Evolutionary conservation across 1,140 invertebrate species (phyloP).

Genomic region (Heliconius melpomene): DNA sequence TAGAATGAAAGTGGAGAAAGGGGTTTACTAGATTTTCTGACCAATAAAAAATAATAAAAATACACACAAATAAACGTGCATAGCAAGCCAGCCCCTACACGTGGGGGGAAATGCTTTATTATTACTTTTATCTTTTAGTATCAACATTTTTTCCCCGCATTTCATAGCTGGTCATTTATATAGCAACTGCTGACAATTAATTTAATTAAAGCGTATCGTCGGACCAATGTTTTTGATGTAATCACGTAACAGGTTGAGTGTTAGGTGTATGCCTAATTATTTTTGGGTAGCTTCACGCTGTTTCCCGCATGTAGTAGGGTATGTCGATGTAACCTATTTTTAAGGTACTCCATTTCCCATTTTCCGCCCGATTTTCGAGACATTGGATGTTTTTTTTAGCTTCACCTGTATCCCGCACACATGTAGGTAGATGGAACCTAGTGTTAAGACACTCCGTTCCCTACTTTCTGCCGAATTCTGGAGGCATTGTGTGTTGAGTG

Average conservation of each 20-base stretch:
- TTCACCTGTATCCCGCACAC: too few species aligned
- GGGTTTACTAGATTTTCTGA: too few species aligned
- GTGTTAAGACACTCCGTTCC: too few species aligned
- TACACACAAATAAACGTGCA: background rate
- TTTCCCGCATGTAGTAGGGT: background rate
- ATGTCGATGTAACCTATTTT: background rate
- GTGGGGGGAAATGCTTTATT: constrained; percentile 73
- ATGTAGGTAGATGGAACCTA: too few species aligned
- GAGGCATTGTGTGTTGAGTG: too few species aligned
- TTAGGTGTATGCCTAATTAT: background rate
- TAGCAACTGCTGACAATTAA: constrained; percentile 75
- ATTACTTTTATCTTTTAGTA: constrained; percentile 71
- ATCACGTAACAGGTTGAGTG: constrained; percentile 62
- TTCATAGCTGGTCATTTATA: constrained; percentile 76
- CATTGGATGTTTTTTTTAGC: too few species aligned
- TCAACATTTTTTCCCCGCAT: constrained; percentile 62
- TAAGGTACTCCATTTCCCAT: background rate
- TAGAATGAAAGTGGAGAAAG: too few species aligned
- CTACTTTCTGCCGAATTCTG: too few species aligned
- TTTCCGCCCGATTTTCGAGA: too few species aligned
- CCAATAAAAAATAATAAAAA: background rate
- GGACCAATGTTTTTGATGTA: constrained; percentile 63
- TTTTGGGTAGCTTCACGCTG: background rate
- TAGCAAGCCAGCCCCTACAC: constrained; percentile 41
- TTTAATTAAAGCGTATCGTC: constrained; percentile 75